Conservation (phyloP, 2,113 vertebrate species). For the Oreochromis niloticus region DNA sequence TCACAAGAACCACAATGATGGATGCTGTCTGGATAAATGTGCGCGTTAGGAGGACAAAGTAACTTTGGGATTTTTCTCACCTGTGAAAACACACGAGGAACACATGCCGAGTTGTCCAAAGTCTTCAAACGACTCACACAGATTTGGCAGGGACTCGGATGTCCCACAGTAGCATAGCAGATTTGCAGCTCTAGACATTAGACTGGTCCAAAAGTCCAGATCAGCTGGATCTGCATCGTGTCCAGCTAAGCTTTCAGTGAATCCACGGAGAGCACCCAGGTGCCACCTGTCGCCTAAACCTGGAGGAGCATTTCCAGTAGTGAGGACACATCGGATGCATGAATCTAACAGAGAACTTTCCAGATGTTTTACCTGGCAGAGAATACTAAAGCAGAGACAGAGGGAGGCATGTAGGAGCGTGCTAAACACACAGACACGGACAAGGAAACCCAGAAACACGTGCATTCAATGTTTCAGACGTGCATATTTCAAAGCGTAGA, state of each 20-base stretch:
- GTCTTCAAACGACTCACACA: background rate
- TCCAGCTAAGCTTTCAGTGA: background rate
- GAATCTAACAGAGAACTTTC: background rate
- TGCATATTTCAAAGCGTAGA: fast-evolving
- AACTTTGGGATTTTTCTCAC: background rate
- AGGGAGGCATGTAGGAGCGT: conserved; percentile 37
- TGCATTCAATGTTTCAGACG: background rate
- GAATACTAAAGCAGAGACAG: conserved; percentile 40
- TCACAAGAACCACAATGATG: background rate
- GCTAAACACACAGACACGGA: conserved; percentile 11
- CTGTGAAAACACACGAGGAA: background rate
- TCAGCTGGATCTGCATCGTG: background rate
- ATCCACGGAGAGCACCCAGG: background rate
- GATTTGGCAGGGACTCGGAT: background rate
- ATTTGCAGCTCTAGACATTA: fast-evolving
- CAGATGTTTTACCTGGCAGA: background rate
- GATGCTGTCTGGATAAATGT: background rate
- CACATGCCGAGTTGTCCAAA: background rate
- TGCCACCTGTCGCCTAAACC: background rate
- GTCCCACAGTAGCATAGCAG: background rate
- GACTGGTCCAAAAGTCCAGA: background rate
- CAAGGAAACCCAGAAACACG: background rate
- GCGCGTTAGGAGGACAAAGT: fast-evolving
- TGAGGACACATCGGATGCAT: fast-evolving
- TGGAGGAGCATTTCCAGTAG: background rate